Evolutionary conservation across 2,888 invertebrate species (phyloP), one percentile per base, ranked within the genome.

Genomic region (Embidobia sp.): DNA sequence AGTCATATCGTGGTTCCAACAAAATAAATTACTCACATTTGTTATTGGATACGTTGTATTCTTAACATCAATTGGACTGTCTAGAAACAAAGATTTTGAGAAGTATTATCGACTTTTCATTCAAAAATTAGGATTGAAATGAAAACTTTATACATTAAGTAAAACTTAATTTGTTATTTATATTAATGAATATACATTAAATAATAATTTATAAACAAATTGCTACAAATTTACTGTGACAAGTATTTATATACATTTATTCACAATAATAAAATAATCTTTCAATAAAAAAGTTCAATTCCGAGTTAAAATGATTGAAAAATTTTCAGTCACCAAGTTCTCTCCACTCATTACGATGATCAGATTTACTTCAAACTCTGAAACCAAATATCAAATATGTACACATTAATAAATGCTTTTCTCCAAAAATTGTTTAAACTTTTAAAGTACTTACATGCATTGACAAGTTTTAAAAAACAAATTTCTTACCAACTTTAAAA

Each of bases 351-450:
- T 98, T 79, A 98, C 94, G 26, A 98, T 93, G 0, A 98, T 96
- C 49, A 98, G 92, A 89, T 98, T 98, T 3, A 98, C 92, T 90
- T 98, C 98, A 91, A 98, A 98, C 90, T 98, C 98, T 98, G 92
- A 79, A 94, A 93, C 6, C 6, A 22, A 22, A 22, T 18, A 55
- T n/a, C 7, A 22, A 31, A 31, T 11, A 64, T 11, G 6, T 22
- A 22, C 6, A 22, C 6, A 6, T 22, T 22, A 22, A 22, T 22
- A 4, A 22, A 22, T 22, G 22, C 6, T 22, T 22, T 22, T 22
- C 3, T n/a, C n/a, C n/a, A 33, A 66, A 18, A 22, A n/a, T 29
- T 8, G 6, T 29, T 29, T 2, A n/a, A n/a, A n/a, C n/a, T n/a
- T n/a, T n/a, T n/a, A n/a, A n/a, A n/a, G n/a, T n/a, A n/a, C n/a